These are phyloP conservation scores for Apis dorsata DNA, from an alignment of 1,140 invertebrate genomes.

Conservation along the genomic window DNA sequence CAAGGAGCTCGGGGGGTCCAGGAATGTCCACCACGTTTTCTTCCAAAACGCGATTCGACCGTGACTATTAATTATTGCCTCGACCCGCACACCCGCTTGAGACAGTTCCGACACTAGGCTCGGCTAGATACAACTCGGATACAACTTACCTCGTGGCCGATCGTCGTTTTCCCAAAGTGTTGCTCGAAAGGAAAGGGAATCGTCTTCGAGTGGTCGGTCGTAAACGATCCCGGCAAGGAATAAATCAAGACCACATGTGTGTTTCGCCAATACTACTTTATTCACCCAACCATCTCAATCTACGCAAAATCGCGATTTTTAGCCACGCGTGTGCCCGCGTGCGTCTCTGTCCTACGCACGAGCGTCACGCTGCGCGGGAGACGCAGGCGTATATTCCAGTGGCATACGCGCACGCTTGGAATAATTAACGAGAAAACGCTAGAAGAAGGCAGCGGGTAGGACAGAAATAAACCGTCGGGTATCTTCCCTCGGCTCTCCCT, in stretches of 20 bases:
- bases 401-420: slow-evolving; percentile 47
- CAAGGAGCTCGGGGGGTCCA: slow-evolving; percentile 71
- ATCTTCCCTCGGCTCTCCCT: not conserved
- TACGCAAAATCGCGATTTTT: slow-evolving; percentile 16
- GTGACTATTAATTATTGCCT: slow-evolving; percentile 75
- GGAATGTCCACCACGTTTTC: slow-evolving; percentile 65
- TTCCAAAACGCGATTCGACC: slow-evolving; percentile 66
- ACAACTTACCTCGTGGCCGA: not conserved
- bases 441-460: slow-evolving; percentile 1
- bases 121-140: not conserved
- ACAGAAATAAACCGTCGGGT: slow-evolving; percentile 5
- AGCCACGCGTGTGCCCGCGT: too few species aligned
- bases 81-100: slow-evolving; percentile 47
- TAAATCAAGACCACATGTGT: not conserved
- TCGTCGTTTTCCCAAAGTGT: too few species aligned
- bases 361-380: slow-evolving; percentile 61
- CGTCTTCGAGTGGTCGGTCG: not conserved
- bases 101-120: not conserved
- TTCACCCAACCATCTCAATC: slow-evolving; percentile 30
- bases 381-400: slow-evolving; percentile 28
- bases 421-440: slow-evolving; percentile 46
- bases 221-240: not conserved
- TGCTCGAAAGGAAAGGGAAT: not conserved
- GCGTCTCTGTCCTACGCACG: slow-evolving; percentile 53
- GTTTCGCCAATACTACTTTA: slow-evolving; percentile 23